Evolutionary conservation across 1,140 invertebrate genomes (phyloP).

Genomic region (Theocolax elegans): DNA sequence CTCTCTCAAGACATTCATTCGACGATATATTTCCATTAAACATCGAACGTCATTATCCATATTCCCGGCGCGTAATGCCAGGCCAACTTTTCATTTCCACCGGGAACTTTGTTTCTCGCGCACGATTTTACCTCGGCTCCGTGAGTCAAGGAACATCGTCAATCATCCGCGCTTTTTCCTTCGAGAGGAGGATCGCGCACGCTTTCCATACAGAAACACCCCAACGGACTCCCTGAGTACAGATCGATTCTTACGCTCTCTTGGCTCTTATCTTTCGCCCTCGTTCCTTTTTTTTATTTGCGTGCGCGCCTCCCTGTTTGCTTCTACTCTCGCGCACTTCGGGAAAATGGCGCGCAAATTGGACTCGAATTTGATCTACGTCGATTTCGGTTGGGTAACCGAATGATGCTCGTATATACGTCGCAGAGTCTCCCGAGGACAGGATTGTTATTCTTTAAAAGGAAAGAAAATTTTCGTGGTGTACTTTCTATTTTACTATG

Average conservation of each 20-base stretch:
- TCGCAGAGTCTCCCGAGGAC: not conserved
- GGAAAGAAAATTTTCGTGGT: not conserved
- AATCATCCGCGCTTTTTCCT: constrained; percentile 25
- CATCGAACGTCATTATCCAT: constrained; percentile 21
- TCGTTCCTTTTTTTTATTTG: too few relatives aligned
- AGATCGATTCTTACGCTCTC: constrained; percentile 10
- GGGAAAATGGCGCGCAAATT: constrained; percentile 13
- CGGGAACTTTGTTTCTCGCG: constrained; percentile 21
- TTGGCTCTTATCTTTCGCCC: not conserved
- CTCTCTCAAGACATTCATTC: constrained; percentile 6
- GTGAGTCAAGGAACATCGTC: constrained; percentile 17
- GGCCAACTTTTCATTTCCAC: constrained; percentile 20
- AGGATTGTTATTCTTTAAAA: not conserved
- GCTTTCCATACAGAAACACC: constrained; percentile 17
- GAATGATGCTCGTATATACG: too few relatives aligned
- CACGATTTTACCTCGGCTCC: not conserved
- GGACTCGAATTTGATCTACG: not conserved
- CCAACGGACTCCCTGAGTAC: not conserved
- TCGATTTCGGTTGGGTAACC: not conserved
- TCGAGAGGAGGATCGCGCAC: not conserved
- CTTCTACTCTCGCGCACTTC: constrained; percentile 7
- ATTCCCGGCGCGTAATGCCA: not conserved
- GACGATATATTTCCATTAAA: constrained; percentile 16
- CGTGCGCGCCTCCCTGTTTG: not conserved
- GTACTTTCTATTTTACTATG: too few relatives aligned